Base-by-base conservation (phyloP, 92 coral and sea anemone species). In the Bergia puertoricense region DNA sequence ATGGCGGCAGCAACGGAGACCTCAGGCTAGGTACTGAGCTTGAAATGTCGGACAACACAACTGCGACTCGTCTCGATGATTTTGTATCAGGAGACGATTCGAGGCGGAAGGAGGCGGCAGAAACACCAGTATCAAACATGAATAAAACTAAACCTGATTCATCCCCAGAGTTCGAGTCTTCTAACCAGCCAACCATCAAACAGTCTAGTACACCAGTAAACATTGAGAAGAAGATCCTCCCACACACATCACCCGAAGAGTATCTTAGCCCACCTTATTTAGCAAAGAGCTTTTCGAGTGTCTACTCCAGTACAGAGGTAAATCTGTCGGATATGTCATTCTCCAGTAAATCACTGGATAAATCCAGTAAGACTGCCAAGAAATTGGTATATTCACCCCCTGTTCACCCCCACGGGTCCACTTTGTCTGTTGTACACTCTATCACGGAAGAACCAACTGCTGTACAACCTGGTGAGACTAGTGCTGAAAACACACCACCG, bases 261-360 rank as follows among this genome's bases (percentile, higher is more conserved):
- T 65, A 71, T 22, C 36, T 30, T 89, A 71, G 81, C 59, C 82
- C 81, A 39, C 75, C 89, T 23, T 86, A 76, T 23, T 43, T 76
- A 45, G 43, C 90, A 43, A 88, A 89, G 51, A 85, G 87, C 81
- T 78, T 89, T n/a, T 95, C 95, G 16, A 82, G 86, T 38, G 85
- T 95, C 72, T 95, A 95, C 81, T 95, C 98, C 36, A 88, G 89
- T 77, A 86, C 90, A 8, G 91, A 95, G 36, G 86, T 93, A 20
- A 90, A 91, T 86, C 81, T 95, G 57, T 95, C 96, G 46, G 98
- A 95, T 81, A 86, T 91, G 23, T 91, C 94, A 15, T 92, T 95
- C 51, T 95, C 98, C 18, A 94, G 92, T 59, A 90, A 77, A 10
- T 94, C 98, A 9, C 56, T 90, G 42, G 98, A 95, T 74, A 92